Conservation (phyloP, 2,113 vertebrate species). For the Dicrurus megarhynchus region DNA sequence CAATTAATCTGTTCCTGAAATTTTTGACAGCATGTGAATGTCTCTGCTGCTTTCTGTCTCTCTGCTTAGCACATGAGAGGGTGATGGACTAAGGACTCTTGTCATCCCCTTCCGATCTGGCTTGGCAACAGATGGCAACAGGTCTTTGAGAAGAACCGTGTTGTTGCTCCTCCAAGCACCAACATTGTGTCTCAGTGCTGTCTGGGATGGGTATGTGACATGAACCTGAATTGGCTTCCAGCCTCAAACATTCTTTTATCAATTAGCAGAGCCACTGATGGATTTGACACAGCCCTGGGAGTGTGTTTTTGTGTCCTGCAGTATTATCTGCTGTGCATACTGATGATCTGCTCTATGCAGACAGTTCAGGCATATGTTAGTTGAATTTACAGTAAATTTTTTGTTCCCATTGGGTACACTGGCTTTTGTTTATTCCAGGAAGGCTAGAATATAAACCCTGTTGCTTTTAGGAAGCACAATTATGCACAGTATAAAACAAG, state of each 20-base stretch:
- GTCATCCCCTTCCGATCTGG: slow-evolving; percentile 28
- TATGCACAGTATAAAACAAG: not conserved
- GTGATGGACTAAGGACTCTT: slow-evolving; percentile 43
- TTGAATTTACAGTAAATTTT: not conserved
- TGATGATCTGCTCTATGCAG: not conserved
- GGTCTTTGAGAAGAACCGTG: not conserved
- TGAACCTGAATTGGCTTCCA: not conserved
- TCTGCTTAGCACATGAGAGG: not conserved
- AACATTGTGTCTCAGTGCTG: not conserved
- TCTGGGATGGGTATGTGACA: not conserved
- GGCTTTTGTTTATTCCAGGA: not conserved
- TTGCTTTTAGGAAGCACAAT: not conserved
- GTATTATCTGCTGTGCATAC: not conserved
- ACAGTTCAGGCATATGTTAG: not conserved
- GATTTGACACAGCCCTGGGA: not conserved
- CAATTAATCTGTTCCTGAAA: slow-evolving; percentile 36
- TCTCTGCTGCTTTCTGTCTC: slow-evolving; percentile 20
- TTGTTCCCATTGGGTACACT: not conserved
- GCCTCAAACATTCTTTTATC: not conserved
- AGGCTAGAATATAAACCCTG: not conserved
- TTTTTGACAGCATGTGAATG: not conserved
- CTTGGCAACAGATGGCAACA: slow-evolving; percentile 48
- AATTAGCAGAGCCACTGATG: not conserved
- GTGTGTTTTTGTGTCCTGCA: not conserved
- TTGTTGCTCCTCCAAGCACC: not conserved